Evolutionary conservation across 2,113 vertebrate species (phyloP).

Genomic region (Coptodon rendalli): DNA sequence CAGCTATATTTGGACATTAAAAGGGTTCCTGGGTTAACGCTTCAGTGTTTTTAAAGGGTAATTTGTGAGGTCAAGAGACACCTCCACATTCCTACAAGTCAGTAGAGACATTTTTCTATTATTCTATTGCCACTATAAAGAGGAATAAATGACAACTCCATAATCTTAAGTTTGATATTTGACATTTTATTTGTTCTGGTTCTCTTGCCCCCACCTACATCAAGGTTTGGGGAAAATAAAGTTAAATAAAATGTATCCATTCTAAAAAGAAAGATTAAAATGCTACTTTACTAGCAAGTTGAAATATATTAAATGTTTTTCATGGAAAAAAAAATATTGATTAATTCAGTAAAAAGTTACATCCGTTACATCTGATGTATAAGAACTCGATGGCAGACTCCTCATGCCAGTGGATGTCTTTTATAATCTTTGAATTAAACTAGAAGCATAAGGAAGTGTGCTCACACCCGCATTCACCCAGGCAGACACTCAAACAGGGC

Average conservation of each 20-base stretch:
- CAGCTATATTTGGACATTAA: slow-evolving; percentile 2
- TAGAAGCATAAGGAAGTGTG: background rate
- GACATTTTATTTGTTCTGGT: background rate
- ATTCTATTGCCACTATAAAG: background rate
- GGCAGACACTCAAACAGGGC: slow-evolving; percentile 11
- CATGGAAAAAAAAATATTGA: background rate
- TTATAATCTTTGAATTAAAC: slow-evolving; percentile 28
- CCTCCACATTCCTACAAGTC: background rate
- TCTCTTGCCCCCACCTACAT: background rate
- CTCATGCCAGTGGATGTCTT: background rate
- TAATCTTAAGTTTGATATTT: background rate
- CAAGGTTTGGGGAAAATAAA: background rate
- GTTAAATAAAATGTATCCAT: background rate
- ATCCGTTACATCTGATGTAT: background rate
- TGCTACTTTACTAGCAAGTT: background rate
- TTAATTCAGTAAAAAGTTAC: background rate
- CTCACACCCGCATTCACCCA: background rate
- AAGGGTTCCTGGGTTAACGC: background rate
- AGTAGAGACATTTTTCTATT: background rate
- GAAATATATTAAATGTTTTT: background rate
- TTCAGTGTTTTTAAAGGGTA: background rate
- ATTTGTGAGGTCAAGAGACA: background rate
- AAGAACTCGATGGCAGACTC: background rate
- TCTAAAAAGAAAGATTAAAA: background rate
- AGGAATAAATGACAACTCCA: background rate